Evolutionary conservation across 2,113 vertebrate genomes (phyloP).

Genomic region (Corydoras maculifer): DNA sequence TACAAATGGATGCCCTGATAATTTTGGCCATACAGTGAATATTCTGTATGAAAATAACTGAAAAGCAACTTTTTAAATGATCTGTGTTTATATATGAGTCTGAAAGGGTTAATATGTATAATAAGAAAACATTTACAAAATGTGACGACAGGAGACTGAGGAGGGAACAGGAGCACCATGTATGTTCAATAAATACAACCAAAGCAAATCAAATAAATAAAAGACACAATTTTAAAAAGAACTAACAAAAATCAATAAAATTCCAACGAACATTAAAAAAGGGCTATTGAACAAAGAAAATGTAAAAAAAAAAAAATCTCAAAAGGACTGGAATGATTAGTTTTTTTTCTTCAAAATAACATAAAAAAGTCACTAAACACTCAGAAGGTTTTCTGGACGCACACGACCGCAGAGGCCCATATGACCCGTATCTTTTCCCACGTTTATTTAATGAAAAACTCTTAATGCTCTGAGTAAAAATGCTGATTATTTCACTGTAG

Average conservation of each 20-base stretch:
- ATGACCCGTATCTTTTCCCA: constrained; percentile 62
- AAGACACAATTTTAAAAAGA: constrained; percentile 49
- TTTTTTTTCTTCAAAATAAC: constrained; percentile 3
- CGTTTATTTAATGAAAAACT: constrained; percentile 17
- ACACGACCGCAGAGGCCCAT: constrained; percentile 59
- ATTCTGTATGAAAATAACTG: neutral
- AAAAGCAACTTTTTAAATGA: neutral
- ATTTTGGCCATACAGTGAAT: no score
- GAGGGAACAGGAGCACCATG: constrained; percentile 58
- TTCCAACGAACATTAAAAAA: constrained; percentile 20
- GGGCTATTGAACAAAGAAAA: neutral
- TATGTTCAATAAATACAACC: constrained; percentile 73
- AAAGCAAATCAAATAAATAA: constrained; percentile 66
- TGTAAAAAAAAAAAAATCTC: neutral
- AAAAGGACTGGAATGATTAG: constrained; percentile 12
- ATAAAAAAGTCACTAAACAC: constrained; percentile 42
- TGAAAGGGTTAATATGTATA: constrained; percentile 15
- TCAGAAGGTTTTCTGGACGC: constrained; percentile 56
- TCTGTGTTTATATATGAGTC: neutral
- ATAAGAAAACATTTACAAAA: constrained; percentile 58
- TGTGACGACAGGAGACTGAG: constrained; percentile 41
- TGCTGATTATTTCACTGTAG: constrained; percentile 25
- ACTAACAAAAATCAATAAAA: constrained; percentile 25
- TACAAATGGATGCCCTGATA: no score
- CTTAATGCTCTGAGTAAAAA: constrained; percentile 50